Percentiles rank a stretch among this genome's conserved stretches.
Conservation (phyloP, 2,888 invertebrate species). For the Lacanobia oleracea region DNA sequence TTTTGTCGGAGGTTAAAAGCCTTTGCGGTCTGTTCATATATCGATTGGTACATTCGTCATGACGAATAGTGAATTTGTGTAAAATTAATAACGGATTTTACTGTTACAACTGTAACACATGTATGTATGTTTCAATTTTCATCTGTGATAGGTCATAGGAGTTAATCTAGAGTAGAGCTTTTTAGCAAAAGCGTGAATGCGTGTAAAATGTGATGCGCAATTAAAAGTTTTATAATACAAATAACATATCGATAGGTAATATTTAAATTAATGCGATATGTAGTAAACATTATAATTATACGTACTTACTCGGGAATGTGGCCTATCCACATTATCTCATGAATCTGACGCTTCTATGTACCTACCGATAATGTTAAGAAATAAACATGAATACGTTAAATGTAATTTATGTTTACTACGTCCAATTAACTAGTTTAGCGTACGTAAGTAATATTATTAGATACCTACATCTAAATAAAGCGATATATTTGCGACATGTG, state of each 20-base stretch:
- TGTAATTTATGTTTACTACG: conserved; percentile 10
- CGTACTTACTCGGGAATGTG: conserved; percentile 36
- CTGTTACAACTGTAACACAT: too few species aligned
- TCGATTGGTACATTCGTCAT: too few species aligned
- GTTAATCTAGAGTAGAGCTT: not conserved
- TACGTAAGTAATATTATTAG: not conserved
- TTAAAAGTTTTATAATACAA: not conserved
- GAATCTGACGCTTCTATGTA: not conserved
- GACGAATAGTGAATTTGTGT: too few species aligned
- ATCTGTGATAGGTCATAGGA: not conserved
- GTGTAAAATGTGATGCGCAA: not conserved
- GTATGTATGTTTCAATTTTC: too few species aligned
- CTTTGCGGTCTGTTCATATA: too few species aligned
- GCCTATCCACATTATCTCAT: not conserved
- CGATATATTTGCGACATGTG: conserved; percentile 9
- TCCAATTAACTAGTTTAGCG: not conserved
- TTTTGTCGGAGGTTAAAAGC: too few species aligned
- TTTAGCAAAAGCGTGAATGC: not conserved
- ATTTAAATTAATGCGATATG: not conserved
- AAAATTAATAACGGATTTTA: too few species aligned
- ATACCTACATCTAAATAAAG: not conserved
- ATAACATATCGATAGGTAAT: not conserved
- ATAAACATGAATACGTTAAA: conserved; percentile 30
- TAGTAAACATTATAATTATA: not conserved
- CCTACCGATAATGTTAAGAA: not conserved